Conservation (phyloP, 2,888 invertebrate species). For the Beris chalybata region DNA sequence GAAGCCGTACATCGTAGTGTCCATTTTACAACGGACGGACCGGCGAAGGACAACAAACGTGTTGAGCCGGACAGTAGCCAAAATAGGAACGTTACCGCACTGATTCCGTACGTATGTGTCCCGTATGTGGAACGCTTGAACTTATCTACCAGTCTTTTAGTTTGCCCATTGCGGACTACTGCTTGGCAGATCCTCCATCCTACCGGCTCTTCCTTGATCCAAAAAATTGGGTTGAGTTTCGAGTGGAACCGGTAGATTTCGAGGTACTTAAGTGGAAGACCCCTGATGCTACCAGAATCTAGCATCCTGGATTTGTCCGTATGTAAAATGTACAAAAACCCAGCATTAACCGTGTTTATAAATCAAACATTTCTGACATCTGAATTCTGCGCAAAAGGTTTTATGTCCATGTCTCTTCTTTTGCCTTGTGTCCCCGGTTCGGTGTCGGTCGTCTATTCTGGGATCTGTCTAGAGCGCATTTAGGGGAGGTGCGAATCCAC, state of each 20-base stretch:
- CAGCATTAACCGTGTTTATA: slow-evolving; percentile 42
- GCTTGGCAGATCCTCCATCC: no score
- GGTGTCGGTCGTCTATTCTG: slow-evolving; percentile 27
- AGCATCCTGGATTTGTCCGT: slow-evolving; percentile 31
- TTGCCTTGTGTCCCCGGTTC: not conserved
- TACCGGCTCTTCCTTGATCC: slow-evolving; percentile 26
- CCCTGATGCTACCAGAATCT: slow-evolving; percentile 12
- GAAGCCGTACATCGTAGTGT: not conserved
- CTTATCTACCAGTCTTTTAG: no score
- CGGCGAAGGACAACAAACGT: not conserved
- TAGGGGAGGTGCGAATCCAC: slow-evolving; percentile 20
- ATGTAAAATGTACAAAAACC: slow-evolving; percentile 39
- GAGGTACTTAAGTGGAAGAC: slow-evolving; percentile 13
- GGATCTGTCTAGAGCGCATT: slow-evolving; percentile 14
- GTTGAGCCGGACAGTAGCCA: not conserved
- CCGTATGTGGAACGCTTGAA: no score
- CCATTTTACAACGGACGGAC: not conserved
- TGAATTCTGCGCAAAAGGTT: slow-evolving; percentile 42
- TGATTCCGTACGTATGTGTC: not conserved
- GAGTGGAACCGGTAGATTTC: slow-evolving; percentile 16
- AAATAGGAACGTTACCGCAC: not conserved
- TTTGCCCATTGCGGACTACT: no score
- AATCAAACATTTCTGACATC: slow-evolving; percentile 43
- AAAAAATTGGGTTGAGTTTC: slow-evolving; percentile 18
- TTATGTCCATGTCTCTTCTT: slow-evolving; percentile 28